Conservation (phyloP, 2,797 vertebrate species). For the Melanotaenia trifasciata region DNA sequence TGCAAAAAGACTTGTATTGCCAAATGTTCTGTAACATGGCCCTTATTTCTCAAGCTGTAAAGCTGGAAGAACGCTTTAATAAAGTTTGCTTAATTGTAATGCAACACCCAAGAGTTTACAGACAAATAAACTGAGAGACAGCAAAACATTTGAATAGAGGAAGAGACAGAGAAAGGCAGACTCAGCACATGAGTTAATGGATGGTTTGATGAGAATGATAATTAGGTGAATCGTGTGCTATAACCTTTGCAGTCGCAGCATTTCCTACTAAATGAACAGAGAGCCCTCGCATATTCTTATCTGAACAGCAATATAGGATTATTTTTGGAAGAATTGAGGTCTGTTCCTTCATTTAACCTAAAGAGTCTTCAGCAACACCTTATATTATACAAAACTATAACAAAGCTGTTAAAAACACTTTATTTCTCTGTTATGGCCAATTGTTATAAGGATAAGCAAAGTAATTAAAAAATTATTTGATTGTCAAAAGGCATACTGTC, state of each 20-base stretch:
- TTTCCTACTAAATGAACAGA: constrained; percentile 27
- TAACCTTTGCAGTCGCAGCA: constrained; percentile 13
- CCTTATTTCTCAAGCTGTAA: not conserved
- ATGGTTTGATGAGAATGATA: constrained; percentile 36
- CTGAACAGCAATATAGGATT: constrained; percentile 11
- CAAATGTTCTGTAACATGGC: not conserved
- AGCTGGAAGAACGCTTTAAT: not conserved
- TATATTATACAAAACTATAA: not conserved
- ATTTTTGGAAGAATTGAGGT: constrained; percentile 6
- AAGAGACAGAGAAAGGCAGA: constrained; percentile 15
- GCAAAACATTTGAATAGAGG: not conserved
- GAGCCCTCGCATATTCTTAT: not conserved
- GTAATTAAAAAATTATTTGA: not conserved
- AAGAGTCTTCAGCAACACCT: not conserved
- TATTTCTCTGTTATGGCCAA: not conserved
- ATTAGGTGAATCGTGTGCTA: constrained; percentile 33
- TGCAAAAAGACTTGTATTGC: not conserved
- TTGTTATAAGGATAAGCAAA: not conserved
- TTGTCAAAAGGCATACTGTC: not conserved
- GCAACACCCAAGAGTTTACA: constrained; percentile 8
- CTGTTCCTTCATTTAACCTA: not conserved
- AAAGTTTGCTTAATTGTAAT: constrained; percentile 3
- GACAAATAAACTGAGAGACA: not conserved
- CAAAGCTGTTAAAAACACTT: not conserved
- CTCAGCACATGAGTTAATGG: constrained; percentile 11